Percentiles rank a stretch among this genome's conserved stretches.
phyloP scores from a whole-genome alignment of 2,797 vertebrate species.

The Triplophysa bombifrons region DNA sequence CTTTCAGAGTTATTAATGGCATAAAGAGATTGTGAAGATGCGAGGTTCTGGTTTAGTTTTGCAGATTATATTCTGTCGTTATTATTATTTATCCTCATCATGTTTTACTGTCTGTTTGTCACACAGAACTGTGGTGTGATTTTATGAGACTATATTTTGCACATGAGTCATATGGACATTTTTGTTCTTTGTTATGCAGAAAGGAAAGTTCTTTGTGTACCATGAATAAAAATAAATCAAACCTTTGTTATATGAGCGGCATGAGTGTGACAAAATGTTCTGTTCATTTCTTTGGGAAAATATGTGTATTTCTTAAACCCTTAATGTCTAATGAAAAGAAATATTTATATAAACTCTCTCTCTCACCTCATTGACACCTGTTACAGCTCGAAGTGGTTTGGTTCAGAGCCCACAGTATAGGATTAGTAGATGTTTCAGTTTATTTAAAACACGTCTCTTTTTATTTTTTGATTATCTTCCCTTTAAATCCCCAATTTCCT shows the following conservation, averaged over 20 bases:
- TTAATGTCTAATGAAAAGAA: not conserved
- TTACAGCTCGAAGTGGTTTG: too few species aligned
- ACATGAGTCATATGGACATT: not conserved
- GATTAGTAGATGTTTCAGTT: too few species aligned
- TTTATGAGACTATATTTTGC: not conserved
- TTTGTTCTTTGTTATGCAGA: not conserved
- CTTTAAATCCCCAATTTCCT: too few species aligned
- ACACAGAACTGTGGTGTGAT: not conserved
- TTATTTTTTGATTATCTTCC: too few species aligned
- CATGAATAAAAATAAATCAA: not conserved
- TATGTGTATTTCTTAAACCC: not conserved
- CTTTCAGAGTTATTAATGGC: not conserved
- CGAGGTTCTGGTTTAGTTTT: not conserved
- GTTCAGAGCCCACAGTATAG: too few species aligned
- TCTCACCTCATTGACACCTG: too few species aligned
- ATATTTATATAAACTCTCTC: too few species aligned
- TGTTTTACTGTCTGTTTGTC: not conserved
- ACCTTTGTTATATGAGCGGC: not conserved
- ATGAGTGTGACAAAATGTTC: not conserved
- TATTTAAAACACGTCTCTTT: too few species aligned
- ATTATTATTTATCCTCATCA: not conserved
- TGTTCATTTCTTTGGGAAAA: not conserved
- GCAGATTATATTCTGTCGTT: not conserved
- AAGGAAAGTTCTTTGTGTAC: not conserved
- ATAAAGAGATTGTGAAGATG: not conserved